Evolutionary conservation across 1,140 invertebrate species (phyloP), one percentile per base, ranked within the genome.

Genomic region (Galleria mellonella): DNA sequence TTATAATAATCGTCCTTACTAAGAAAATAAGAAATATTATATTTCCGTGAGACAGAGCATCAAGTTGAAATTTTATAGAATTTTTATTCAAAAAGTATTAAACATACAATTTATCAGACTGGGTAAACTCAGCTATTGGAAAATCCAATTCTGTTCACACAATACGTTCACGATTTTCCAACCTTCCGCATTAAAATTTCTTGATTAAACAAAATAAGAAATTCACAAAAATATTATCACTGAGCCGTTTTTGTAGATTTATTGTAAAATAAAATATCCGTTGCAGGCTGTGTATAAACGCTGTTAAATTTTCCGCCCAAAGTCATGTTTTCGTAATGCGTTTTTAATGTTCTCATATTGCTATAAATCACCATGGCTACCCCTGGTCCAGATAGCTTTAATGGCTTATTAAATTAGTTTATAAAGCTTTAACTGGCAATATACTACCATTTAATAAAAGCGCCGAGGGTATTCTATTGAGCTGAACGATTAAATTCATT

Each of bases 271-370:
- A 72, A 63, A 71, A 68, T 61, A 66, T 59, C 63, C 60, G 57
- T 38, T 61, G 43, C 54, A 45, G 55, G 61, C 58, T 70, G 68
- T 71, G 62, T 69, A 73, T 63, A 50, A 56, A 15, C 61, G 53
- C 54, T 60, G 67, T 72, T 78, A 76, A 82, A 73, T 82, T 78
- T 73, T 54, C 65, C 73, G 61, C 63, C 71, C 62, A 71, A 74
- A 84, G 67, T 83, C 79, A 74, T 81, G 79, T 78, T 81, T 83
- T 81, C 73, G 68, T 83, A 83, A 83, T 83, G 79, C 68, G 79
- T 83, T 83, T 82, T 83, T 83, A 82, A 83, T 83, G 79, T 83
- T 83, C 79, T 78, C 73, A 78, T 78, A 78, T 82, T 78, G 67
- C 77, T 77, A 83, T 83, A 83, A 83, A 82, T 83, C 77, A 83